These are phyloP conservation scores for Xiphorhynchus elegans DNA, from an alignment of 2,113 vertebrate genomes.

Conservation along the genomic window DNA sequence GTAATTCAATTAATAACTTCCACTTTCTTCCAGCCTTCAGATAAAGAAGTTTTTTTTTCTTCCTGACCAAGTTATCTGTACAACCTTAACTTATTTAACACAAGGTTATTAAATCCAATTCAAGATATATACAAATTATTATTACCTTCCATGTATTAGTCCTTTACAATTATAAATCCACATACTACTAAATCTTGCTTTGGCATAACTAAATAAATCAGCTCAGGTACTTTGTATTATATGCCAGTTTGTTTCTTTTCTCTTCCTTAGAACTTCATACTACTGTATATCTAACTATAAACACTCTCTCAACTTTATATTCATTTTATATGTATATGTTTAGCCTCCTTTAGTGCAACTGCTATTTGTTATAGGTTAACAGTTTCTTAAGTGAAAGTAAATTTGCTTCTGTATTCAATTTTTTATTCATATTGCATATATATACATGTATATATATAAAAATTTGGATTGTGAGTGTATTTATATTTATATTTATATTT, in stretches of 20 bases:
- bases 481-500: neutral
- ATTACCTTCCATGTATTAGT: neutral
- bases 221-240: neutral
- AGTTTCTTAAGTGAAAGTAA: neutral
- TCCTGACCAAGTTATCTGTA: fast-evolving
- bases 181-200: neutral
- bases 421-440: neutral
- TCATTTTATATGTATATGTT: neutral
- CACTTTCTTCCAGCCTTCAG: neutral
- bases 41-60: neutral
- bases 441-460: neutral
- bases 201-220: neutral
- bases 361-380: neutral
- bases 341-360: neutral
- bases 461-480: neutral
- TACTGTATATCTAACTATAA: neutral
- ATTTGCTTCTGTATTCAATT: neutral
- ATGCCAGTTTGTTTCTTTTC: neutral
- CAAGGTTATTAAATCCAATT: neutral
- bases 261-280: neutral
- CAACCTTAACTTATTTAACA: neutral
- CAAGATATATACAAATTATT: neutral
- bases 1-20: neutral
- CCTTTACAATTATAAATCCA: neutral
- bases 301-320: neutral